Conservation (phyloP, 2,113 vertebrate species). For the Xerus inauris region DNA sequence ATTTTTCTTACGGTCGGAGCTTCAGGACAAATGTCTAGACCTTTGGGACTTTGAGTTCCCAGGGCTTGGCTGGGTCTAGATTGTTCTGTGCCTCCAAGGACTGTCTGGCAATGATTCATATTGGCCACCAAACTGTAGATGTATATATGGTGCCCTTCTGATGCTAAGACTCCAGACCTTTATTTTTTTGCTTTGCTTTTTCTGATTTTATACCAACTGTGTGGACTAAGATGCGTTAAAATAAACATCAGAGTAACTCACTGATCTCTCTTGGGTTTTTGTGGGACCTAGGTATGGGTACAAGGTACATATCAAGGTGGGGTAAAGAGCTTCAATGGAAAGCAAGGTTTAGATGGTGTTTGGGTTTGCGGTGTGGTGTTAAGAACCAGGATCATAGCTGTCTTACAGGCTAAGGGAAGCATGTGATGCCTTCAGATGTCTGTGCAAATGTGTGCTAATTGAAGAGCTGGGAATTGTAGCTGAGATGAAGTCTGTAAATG, state of each 20-base stretch:
- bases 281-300: background rate
- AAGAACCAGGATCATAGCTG: background rate
- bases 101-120: constrained; percentile 89
- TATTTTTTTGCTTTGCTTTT: constrained; percentile 81
- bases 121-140: constrained; percentile 83
- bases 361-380: background rate
- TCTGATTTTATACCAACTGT: constrained; percentile 89
- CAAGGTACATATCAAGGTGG: accelerated
- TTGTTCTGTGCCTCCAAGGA: constrained; percentile 78
- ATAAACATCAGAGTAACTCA: constrained; percentile 90
- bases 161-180: constrained; percentile 88
- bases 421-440: background rate
- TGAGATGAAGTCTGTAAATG: background rate
- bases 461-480: background rate
- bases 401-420: background rate
- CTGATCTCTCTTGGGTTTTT: constrained; percentile 59
- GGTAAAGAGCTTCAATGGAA: background rate
- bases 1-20: constrained; percentile 74
- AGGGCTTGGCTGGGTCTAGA: background rate
- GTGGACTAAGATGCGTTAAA: constrained; percentile 90
- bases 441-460: background rate
- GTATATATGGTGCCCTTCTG: constrained; percentile 85
- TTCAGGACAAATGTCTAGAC: constrained; percentile 74
- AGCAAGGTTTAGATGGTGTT: background rate
- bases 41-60: background rate